Evolutionary conservation across 2,888 invertebrate genomes (phyloP), one percentile per base, ranked within the genome.

Genomic region (Malthinus seriepunctatus): DNA sequence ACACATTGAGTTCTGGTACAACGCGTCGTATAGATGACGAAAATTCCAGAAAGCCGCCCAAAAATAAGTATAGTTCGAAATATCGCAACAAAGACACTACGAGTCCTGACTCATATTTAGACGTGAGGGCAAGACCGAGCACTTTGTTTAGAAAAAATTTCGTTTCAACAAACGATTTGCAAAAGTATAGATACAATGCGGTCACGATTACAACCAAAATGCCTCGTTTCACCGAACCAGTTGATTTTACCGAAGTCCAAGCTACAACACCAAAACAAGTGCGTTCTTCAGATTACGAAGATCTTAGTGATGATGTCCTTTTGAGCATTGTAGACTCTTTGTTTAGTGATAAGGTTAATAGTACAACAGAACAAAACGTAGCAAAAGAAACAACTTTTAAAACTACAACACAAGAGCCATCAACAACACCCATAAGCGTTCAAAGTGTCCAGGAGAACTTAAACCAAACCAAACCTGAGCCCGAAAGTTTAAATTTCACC

Each of bases 1-100:
- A 64, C 31, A 66, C 69, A 3, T 69, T 66, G n/a, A 69, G 68
- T n/a, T 69, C 65, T 33, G 73, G 73, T 31, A 75, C 74, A 0
- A 75, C 75, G 0, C 70, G 75, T 14, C 73, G 73, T 58, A 63
- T 67, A 10, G 31, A 48, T 23, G 66, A 68, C 53, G 64, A 69
- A 12, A 73, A 71, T 47, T 72, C 73, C 8, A 56, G 56, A 10
- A 69, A 63, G 44, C 71, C 72, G 1, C 65, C 67, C 15, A 64
- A 68, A 46, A 65, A 66, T 33, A 52, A 60, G 5, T 65, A 55
- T 34, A 39, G n/a, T 10, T 49, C 42, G 8, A 37, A 33, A 32
- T 11, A 33, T 34, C 46, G 56, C 15, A 61, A 56, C 31, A 65
- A 65, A 50, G 46, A 62, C 14, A 62, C 65, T 8, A 70, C 67